These are phyloP conservation scores for Sylvilagus floridanus DNA, from an alignment of 2,797 vertebrate genomes.

Conservation along the genomic window DNA sequence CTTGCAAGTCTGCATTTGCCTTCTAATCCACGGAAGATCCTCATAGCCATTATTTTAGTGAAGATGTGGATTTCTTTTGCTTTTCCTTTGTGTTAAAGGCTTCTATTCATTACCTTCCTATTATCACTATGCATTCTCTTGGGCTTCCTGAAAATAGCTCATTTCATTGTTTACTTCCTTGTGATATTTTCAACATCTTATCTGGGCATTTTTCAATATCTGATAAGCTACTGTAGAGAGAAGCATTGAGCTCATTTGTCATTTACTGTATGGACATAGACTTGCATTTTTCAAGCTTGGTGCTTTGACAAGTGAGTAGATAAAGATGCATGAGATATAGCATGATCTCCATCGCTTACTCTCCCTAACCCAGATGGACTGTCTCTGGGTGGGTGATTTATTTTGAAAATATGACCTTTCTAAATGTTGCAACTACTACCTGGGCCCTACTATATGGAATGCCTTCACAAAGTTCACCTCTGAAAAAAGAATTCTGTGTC, in stretches of 20 bases:
- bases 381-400: neutral
- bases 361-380: too few species aligned
- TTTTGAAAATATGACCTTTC: neutral
- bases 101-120: too few species aligned
- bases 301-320: neutral
- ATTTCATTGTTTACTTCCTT: neutral
- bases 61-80: neutral
- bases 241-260: neutral
- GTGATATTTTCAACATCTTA: neutral
- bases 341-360: neutral
- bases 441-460: neutral
- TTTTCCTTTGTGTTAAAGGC: neutral
- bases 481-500: neutral
- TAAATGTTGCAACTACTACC: neutral
- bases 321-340: neutral
- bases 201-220: neutral
- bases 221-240: neutral
- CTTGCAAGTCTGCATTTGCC: neutral
- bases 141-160: neutral
- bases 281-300: neutral
- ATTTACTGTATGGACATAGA: too few species aligned
- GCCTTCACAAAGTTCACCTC: neutral
- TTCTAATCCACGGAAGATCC: too few species aligned
- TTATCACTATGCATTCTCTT: neutral
- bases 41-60: neutral